Percentiles rank a stretch among this genome's conserved stretches.
These are phyloP conservation scores for Bombyx mori DNA, from an alignment of 1,140 invertebrate genomes.

Conservation along the genomic window DNA sequence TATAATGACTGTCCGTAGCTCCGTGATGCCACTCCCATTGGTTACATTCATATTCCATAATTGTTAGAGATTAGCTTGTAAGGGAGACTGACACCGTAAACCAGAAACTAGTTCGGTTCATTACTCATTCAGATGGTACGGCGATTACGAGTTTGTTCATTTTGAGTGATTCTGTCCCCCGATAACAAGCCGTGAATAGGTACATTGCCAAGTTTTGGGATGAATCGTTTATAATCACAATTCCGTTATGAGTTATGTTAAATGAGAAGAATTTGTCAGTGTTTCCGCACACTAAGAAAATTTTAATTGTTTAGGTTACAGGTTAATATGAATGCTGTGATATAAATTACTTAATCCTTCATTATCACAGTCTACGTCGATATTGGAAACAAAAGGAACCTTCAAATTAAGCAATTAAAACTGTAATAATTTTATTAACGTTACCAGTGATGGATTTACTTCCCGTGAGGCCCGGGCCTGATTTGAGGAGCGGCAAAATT, in stretches of 20 bases:
- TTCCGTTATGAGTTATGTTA: conserved; percentile 21
- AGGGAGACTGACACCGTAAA: conserved; percentile 31
- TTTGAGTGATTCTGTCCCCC: conserved; percentile 29
- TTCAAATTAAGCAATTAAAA: no score
- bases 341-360: no score
- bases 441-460: no score
- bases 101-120: conserved; percentile 27
- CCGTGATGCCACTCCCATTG: conserved; percentile 20
- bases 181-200: conserved; percentile 23
- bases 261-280: conserved; percentile 20
- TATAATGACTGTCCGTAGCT: conserved; percentile 31
- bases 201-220: conserved; percentile 25
- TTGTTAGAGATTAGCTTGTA: conserved; percentile 29
- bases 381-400: no score
- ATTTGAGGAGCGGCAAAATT: no score
- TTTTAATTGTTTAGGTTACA: no score
- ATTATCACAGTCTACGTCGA: no score
- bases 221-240: conserved; percentile 30
- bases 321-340: no score
- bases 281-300: neutral
- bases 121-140: conserved; percentile 36
- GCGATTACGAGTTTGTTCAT: conserved; percentile 33
- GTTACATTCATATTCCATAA: conserved; percentile 32
- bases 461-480: no score
- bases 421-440: no score